Percentiles rank a stretch among this genome's conserved stretches.
phyloP scores from a whole-genome alignment of 2,113 vertebrate species.

The Oryzias woworae region DNA sequence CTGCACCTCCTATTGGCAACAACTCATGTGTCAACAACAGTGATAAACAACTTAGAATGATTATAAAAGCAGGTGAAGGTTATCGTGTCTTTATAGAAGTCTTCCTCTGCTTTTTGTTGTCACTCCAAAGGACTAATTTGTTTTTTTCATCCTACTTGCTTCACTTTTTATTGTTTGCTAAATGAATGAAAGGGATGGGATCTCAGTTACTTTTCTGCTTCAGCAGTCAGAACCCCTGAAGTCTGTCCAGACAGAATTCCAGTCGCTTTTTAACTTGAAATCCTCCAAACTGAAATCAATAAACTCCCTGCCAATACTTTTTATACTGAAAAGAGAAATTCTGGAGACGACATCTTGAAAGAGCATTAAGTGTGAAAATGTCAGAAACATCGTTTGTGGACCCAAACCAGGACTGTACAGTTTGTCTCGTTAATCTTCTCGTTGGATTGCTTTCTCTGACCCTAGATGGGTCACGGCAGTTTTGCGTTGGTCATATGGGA shows the following conservation, averaged over 20 bases:
- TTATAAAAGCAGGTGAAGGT: too few relatives aligned
- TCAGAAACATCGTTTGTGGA: background rate
- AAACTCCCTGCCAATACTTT: constrained; percentile 37
- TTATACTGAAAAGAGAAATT: constrained; percentile 22
- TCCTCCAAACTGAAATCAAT: constrained; percentile 40
- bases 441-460: constrained; percentile 56
- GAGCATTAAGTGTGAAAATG: constrained; percentile 25
- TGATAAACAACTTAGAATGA: background rate
- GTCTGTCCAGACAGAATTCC: constrained; percentile 59
- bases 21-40: background rate
- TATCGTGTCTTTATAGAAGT: too few relatives aligned
- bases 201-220: constrained; percentile 27
- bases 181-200: constrained; percentile 24
- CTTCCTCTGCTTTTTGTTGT: too few relatives aligned
- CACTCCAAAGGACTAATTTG: too few relatives aligned
- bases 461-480: constrained; percentile 4
- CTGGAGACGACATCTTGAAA: constrained; percentile 62
- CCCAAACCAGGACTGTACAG: constrained; percentile 16
- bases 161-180: constrained; percentile 2
- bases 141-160: background rate
- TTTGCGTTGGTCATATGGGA: constrained; percentile 10
- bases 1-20: constrained; percentile 27
- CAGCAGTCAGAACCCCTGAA: constrained; percentile 24
- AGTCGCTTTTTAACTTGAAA: constrained; percentile 50
- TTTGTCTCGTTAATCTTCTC: constrained; percentile 23